A percentile compares a stretch with the other conserved stretches of the same genome.
phyloP scores from a whole-genome alignment of 2,797 vertebrate genomes.

The Crypturellus tataupa region DNA sequence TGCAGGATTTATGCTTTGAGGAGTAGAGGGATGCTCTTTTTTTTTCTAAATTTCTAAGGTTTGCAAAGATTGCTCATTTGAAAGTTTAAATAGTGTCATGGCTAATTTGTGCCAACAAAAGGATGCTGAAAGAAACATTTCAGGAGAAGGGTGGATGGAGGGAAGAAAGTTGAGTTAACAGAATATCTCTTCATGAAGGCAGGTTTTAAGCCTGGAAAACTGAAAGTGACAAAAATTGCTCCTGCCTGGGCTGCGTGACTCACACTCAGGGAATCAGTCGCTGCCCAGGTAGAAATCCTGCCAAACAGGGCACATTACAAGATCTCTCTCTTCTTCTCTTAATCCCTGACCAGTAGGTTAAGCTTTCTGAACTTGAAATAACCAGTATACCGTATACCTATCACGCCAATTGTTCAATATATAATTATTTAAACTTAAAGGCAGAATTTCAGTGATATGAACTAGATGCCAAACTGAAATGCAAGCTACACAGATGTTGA shows the following conservation, averaged over 20 bases:
- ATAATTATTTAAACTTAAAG: background rate
- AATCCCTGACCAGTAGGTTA: background rate
- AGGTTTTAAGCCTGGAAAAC: background rate
- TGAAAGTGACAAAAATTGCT: background rate
- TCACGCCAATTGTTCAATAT: background rate
- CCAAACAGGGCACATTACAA: rapidly evolving
- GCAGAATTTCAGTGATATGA: background rate
- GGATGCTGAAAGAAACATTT: background rate
- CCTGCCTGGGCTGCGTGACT: background rate
- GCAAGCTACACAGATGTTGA: background rate
- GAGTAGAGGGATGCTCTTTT: background rate
- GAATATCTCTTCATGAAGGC: background rate
- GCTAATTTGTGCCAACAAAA: background rate
- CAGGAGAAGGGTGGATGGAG: background rate
- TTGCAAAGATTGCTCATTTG: background rate
- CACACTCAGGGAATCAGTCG: background rate
- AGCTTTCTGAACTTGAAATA: background rate
- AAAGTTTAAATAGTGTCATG: background rate
- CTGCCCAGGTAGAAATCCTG: rapidly evolving
- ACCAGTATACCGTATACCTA: background rate
- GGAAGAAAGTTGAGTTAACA: background rate
- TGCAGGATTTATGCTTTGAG: background rate
- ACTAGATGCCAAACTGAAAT: background rate
- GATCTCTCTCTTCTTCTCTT: background rate
- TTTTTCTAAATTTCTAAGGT: background rate